Evolutionary conservation across 2,888 invertebrate species (phyloP), one percentile per base, ranked within the genome.

Genomic region (Tupiocoris notatus): DNA sequence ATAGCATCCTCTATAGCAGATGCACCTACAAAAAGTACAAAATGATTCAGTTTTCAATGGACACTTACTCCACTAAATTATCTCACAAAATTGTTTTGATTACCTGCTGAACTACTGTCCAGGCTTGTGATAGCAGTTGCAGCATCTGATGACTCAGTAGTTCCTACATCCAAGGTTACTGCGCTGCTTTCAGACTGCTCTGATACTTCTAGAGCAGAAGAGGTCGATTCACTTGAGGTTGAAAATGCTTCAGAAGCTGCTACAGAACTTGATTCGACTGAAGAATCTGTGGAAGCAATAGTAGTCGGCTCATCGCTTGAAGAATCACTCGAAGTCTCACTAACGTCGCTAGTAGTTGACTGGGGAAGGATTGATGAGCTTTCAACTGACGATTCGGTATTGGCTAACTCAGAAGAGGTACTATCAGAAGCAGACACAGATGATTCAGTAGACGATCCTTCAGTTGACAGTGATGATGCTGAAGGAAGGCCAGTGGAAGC

Each of bases 181-280:
- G 59, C 59, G n/a, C 17, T 59, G 59, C 3, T 20, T 9, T n/a
- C 59, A 3, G 59, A 59, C 16, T 3, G 6, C 6, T 12, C 12
- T 7, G 39, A 7, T 39, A 3, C 39, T 9, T 61, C 61, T 2
- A 3, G 9, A 58, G 25, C 56, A 20, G 59, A 20, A 39, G 68
- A 61, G 16, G 67, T 12, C 63, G 67, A 16, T 70, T 61, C 65
- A 22, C 64, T 18, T 57, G 20, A 24, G 18, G 18, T n/a, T 54
- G 70, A 62, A 17, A 63, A 71, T 3, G 56, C 61, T 61, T 21
- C 68, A 54, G 70, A 7, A 56, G 61, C 81, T 20, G 56, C 64
- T n/a, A n/a, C n/a, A 56, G 24, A 81, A 17, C 58, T 73, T 39
- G 64, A 39, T n/a, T 23, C 39, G 12, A 7, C 71, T 7, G 71